These are phyloP conservation scores for Micronycteris hirsuta DNA, from an alignment of 2,113 vertebrate species.

Conservation along the genomic window DNA sequence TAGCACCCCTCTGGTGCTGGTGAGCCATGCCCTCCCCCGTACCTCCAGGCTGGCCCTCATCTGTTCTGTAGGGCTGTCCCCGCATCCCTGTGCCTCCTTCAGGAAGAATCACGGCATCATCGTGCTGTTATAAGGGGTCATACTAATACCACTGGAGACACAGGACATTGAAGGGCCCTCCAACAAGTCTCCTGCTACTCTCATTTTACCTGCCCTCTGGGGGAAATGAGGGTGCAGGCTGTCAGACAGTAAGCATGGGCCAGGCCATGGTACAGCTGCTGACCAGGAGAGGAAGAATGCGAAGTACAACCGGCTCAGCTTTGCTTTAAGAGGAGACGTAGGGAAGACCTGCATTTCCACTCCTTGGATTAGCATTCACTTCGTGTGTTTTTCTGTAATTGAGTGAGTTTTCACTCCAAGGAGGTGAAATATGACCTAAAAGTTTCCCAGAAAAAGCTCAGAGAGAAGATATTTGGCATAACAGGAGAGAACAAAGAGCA, in stretches of 20 bases:
- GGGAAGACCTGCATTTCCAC: not conserved
- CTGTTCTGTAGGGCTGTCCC: not conserved
- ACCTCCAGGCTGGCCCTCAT: not conserved
- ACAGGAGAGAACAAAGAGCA: not conserved
- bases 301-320: not conserved
- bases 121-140: conserved; percentile 65
- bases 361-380: not conserved
- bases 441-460: not conserved
- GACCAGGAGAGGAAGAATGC: not conserved
- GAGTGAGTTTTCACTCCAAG: not conserved
- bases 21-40: rapidly evolving
- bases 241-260: conserved; percentile 32
- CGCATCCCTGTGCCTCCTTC: not conserved
- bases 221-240: conserved; percentile 58
- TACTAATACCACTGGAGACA: conserved; percentile 66
- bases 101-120: not conserved
- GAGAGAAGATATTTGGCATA: not conserved
- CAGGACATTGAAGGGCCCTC: not conserved
- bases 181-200: conserved; percentile 61
- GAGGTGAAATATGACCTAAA: not conserved
- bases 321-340: not conserved
- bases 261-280: not conserved
- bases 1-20: not conserved
- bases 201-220: conserved; percentile 42
- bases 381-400: not conserved